These are phyloP conservation scores for Drosophila mercatorum DNA, from an alignment of 2,888 invertebrate genomes.

Conservation along the genomic window DNA sequence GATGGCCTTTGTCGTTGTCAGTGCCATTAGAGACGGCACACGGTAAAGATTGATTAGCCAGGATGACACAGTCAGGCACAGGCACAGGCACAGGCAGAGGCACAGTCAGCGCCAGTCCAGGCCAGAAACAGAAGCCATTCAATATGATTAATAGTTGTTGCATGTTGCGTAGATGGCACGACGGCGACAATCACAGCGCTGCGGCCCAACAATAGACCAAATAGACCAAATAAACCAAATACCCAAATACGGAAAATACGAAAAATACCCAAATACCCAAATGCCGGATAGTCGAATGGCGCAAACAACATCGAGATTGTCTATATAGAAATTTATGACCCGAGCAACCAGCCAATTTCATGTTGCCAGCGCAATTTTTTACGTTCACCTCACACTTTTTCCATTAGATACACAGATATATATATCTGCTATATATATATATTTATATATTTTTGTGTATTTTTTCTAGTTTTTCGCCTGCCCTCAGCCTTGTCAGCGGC, in stretches of 20 bases:
- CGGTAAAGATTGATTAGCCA: constrained; percentile 72
- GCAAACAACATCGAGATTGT: constrained; percentile 53
- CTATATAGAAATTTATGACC: constrained; percentile 70
- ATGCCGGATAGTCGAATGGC: constrained; percentile 29
- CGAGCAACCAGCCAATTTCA: constrained; percentile 71
- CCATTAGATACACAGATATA: constrained; percentile 8
- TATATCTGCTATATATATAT: constrained; percentile 1
- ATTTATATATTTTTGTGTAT: constrained; percentile 2
- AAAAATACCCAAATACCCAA: constrained; percentile 6
- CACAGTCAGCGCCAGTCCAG: background rate
- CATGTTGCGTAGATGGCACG: constrained; percentile 62
- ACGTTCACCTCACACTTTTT: background rate
- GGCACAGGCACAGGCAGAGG: constrained; percentile 4
- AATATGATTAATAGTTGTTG: constrained; percentile 77
- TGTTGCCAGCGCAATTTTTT: constrained; percentile 52
- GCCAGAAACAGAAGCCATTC: constrained; percentile 46
- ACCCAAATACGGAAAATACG: too few species aligned
- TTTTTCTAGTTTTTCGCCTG: constrained; percentile 17
- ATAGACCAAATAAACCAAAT: constrained; percentile 11
- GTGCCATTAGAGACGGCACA: constrained; percentile 58
- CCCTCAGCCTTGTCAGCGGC: constrained; percentile 5
- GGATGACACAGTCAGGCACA: constrained; percentile 63
- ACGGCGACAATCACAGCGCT: constrained; percentile 51
- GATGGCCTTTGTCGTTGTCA: constrained; percentile 57
- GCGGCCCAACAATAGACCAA: constrained; percentile 29